Evolutionary conservation across 2,888 invertebrate genomes (phyloP).

Genomic region (Apoda limacodes): DNA sequence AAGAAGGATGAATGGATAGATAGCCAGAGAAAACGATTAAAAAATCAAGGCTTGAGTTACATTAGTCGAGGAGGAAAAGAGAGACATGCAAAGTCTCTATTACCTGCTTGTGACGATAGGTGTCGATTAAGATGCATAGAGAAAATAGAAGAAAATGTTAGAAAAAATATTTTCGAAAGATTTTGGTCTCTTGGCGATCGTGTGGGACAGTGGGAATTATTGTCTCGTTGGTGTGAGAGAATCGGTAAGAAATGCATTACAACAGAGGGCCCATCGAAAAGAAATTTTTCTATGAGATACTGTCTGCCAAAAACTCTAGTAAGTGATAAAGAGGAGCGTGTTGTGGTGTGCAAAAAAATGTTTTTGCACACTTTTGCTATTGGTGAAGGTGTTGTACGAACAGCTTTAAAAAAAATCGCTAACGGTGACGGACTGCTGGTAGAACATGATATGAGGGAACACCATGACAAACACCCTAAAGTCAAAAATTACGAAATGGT

Average conservation of each 20-base stretch:
- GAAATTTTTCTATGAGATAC: conserved; percentile 1
- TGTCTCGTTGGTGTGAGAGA: background rate
- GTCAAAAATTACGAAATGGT: too few relatives aligned
- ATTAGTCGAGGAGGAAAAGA: background rate
- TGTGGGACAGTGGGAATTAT: conserved; percentile 1
- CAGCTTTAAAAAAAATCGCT: conserved; percentile 1
- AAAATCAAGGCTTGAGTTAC: conserved; percentile 1
- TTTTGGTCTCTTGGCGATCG: conserved; percentile 4
- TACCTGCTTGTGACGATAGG: background rate
- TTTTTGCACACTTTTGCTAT: conserved; percentile 5
- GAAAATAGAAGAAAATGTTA: background rate
- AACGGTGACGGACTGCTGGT: background rate
- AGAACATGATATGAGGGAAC: conserved; percentile 1
- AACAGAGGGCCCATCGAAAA: background rate
- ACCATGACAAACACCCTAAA: too few relatives aligned
- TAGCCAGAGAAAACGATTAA: background rate
- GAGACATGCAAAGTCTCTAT: background rate
- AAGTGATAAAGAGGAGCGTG: background rate
- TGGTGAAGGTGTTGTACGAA: conserved; percentile 1
- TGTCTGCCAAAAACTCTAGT: background rate
- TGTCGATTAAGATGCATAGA: conserved; percentile 2
- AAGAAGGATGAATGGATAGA: conserved; percentile 5
- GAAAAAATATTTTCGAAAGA: conserved; percentile 1
- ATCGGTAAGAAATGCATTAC: conserved; percentile 1
- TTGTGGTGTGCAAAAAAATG: conserved; percentile 1